Base-by-base conservation (phyloP, 2,797 vertebrate genomes). In the Phataginus tetradactyla region DNA sequence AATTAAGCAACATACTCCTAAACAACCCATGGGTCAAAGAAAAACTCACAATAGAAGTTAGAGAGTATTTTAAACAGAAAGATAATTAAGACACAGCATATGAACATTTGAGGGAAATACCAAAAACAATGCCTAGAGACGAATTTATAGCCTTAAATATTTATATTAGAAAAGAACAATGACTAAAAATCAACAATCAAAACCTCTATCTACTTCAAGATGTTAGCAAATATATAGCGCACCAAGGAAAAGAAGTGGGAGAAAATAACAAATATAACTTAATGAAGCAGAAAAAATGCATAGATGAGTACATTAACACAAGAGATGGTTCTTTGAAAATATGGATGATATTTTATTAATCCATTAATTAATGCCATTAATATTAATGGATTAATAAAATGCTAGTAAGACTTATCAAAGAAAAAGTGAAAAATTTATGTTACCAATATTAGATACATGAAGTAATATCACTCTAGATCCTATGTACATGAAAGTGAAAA, bases 1-100 rank as follows among this genome's bases (percentile, higher is more conserved):
- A 93, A 39, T 88, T 88, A 89, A 69, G 27, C 42, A 85, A 71
- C 1, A 53, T 25, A 39, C 7, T 88, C 20, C 17, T 25, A 78
- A 61, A 66, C 42, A 89, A 88, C 59, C 4, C 12, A 34, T 34
- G 27, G 12, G n/a, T 55, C 37, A 87, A 63, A 88, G 45, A 83
- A 49, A 61, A 95, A 87, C 74, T 59, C 32, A 55, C 18, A 89
- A 53, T 4, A 90, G 29, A 94, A 81, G 86, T 55, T 53, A 59
- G 14, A 72, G 85, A 79, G 45, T 81, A 94, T 89, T 86, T 89
- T 89, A 81, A 96, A 72, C 25, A 81, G 25, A 75, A 69, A 55
- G 3, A 61, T 77, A 92, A 77, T 95, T n/a, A 91, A 53, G 5
- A 61, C 12, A 85, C 3, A 45, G 15, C 11, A 34, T 25, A 51